phyloP scores from a whole-genome alignment of 2,888 invertebrate species.

The Strigamia maritima region DNA sequence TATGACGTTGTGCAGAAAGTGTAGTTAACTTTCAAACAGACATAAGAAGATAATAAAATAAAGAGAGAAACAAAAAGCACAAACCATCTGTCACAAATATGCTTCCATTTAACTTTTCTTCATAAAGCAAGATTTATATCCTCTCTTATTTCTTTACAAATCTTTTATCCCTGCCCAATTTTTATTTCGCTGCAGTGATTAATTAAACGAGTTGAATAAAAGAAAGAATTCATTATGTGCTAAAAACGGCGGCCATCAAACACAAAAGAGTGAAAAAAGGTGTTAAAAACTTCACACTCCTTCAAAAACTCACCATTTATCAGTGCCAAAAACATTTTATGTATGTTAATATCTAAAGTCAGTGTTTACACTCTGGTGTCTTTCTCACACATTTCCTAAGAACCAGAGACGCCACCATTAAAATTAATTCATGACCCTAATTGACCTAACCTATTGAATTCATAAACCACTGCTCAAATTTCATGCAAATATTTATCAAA shows the following conservation, averaged over 20 bases:
- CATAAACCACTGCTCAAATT: no score
- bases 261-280: background rate
- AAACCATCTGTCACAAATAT: conserved; percentile 29
- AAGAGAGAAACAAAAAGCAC: conserved; percentile 25
- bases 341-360: background rate
- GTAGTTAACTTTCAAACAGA: conserved; percentile 14
- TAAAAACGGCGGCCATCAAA: background rate
- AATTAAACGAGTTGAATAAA: conserved; percentile 17
- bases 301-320: background rate
- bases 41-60: background rate
- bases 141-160: background rate
- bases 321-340: background rate
- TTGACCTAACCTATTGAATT: no score
- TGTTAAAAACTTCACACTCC: background rate
- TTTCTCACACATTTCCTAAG: no score
- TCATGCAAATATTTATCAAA: no score
- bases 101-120: conserved; percentile 20
- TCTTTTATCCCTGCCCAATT: conserved; percentile 10
- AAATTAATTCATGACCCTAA: no score
- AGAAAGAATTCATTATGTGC: background rate
- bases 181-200: conserved; percentile 8
- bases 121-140: conserved; percentile 11
- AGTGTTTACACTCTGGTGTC: no score
- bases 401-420: no score
- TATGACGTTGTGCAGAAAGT: conserved; percentile 6